Conservation (phyloP, 2,797 vertebrate genomes). For the Glossophaga mutica region DNA sequence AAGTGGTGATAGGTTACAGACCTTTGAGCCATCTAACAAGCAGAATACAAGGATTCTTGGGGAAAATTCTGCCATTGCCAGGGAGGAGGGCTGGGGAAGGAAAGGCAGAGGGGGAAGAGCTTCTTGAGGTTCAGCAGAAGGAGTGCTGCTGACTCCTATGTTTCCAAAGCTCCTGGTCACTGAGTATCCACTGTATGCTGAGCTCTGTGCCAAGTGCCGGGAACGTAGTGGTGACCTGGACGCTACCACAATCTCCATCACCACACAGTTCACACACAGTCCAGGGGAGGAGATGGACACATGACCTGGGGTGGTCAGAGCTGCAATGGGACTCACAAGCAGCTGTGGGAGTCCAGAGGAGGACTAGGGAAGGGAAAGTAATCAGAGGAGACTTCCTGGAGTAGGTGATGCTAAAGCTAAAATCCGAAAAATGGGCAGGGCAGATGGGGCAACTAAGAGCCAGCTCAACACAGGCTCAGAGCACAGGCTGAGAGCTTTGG, state of each 20-base stretch:
- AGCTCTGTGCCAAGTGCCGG: neutral
- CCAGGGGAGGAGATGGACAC: neutral
- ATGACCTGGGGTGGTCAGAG: too few relatives aligned
- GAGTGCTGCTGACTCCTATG: neutral
- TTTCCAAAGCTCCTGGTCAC: neutral
- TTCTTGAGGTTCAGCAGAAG: neutral
- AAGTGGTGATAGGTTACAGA: neutral
- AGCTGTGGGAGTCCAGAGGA: neutral
- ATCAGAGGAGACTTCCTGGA: neutral
- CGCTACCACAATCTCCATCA: neutral
- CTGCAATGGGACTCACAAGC: neutral
- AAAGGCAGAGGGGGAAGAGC: neutral
- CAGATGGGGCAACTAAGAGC: neutral
- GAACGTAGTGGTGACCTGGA: neutral
- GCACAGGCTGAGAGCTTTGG: neutral
- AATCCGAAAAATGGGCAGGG: neutral
- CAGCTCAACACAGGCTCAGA: neutral
- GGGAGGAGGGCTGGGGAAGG: neutral
- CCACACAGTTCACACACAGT: neutral
- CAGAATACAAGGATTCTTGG: neutral
- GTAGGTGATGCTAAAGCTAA: neutral
- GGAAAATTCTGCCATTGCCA: neutral
- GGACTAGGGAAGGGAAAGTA: neutral
- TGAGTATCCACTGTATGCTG: neutral
- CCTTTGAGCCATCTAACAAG: neutral